Conservation (phyloP, 2,113 vertebrate species). For the Piliocolobus tephrosceles region DNA sequence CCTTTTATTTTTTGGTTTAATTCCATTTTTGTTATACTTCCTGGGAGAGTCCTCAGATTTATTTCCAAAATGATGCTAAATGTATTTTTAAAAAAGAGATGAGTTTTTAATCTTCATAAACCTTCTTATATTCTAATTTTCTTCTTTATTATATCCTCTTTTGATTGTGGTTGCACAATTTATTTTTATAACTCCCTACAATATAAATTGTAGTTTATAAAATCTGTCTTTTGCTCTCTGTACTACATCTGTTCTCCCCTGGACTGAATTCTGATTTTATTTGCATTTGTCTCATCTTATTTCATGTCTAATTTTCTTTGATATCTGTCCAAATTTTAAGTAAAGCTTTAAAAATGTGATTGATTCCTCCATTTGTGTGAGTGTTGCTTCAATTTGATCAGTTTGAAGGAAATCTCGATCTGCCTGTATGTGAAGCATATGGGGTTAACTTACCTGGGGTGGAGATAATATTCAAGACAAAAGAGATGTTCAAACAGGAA, state of each 20-base stretch:
- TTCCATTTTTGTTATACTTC: not conserved
- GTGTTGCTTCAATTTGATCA: not conserved
- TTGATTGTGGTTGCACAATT: not conserved
- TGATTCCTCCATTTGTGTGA: not conserved
- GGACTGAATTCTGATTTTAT: not conserved
- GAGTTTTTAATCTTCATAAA: not conserved
- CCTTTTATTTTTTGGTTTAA: not conserved
- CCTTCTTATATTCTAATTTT: not conserved
- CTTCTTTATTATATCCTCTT: not conserved
- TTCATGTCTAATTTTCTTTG: not conserved
- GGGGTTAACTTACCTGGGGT: too few species aligned
- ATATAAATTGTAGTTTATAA: not conserved
- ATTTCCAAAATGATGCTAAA: not conserved
- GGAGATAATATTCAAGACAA: too few species aligned
- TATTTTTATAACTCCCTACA: not conserved
- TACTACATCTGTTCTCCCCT: not conserved
- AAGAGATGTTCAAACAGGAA: too few species aligned
- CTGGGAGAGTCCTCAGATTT: not conserved
- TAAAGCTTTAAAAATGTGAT: not conserved
- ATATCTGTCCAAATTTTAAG: not conserved
- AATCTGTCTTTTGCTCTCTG: not conserved
- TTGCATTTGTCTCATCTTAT: not conserved
- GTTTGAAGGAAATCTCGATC: not conserved
- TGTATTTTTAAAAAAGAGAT: not conserved
- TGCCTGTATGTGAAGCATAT: rapidly evolving